These are phyloP conservation scores for Teleiodes luculella DNA, from an alignment of 2,888 invertebrate species.

Conservation along the genomic window DNA sequence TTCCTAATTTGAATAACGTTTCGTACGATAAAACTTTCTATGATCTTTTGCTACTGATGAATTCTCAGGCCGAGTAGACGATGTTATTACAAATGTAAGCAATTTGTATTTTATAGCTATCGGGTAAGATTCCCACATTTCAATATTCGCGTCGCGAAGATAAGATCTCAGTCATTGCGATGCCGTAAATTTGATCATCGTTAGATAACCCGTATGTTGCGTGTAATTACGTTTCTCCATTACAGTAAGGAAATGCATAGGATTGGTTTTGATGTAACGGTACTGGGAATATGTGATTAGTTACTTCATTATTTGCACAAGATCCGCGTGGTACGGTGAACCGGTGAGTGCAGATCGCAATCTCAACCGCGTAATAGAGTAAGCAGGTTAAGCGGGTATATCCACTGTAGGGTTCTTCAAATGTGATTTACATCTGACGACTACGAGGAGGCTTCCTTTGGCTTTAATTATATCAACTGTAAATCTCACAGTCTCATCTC, in stretches of 20 bases:
- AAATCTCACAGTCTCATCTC: no score
- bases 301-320: conserved; percentile 47
- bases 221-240: conserved; percentile 49
- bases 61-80: neutral
- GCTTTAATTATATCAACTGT: no score
- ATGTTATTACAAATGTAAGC: neutral
- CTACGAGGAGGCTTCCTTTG: no score
- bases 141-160: conserved; percentile 11
- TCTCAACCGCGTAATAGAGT: conserved; percentile 61
- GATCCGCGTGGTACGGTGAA: conserved; percentile 28
- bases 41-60: no score
- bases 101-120: neutral
- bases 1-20: no score
- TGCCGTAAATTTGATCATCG: conserved; percentile 32
- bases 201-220: conserved; percentile 38
- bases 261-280: conserved; percentile 54
- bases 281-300: conserved; percentile 41
- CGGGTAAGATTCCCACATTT: conserved; percentile 7
- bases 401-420: neutral
- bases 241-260: conserved; percentile 46
- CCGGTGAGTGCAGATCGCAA: conserved; percentile 41
- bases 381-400: conserved; percentile 29
- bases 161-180: conserved; percentile 8
- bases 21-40: no score
- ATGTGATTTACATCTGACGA: neutral